A percentile compares a stretch with the other conserved stretches of the same genome.
These are phyloP conservation scores for Sinosuthora webbiana DNA, from an alignment of 2,113 vertebrate species.

Conservation along the genomic window DNA sequence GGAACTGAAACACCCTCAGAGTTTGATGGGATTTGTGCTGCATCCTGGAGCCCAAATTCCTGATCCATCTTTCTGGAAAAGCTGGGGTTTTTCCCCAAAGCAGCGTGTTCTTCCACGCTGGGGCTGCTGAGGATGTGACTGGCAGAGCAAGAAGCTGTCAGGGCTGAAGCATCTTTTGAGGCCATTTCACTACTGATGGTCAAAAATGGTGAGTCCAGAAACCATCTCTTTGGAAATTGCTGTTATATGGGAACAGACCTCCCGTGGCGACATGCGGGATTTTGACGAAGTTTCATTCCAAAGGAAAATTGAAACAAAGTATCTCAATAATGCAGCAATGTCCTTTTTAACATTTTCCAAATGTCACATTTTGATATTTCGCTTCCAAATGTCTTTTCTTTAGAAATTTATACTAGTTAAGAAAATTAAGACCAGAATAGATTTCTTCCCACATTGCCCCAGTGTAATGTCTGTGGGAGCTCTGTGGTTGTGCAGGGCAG, in stretches of 20 bases:
- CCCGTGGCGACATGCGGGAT: fast-evolving
- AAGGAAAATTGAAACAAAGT: constrained; percentile 23
- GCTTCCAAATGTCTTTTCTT: constrained; percentile 19
- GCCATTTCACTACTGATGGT: fast-evolving
- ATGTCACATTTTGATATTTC: constrained; percentile 53
- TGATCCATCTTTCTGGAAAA: neutral
- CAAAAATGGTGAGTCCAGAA: fast-evolving
- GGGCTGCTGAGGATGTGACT: neutral
- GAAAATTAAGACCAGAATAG: neutral
- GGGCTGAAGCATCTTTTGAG: neutral
- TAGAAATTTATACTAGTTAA: constrained; percentile 10
- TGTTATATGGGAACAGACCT: neutral
- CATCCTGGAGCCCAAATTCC: neutral
- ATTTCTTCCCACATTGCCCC: neutral
- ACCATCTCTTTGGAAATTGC: neutral
- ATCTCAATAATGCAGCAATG: neutral
- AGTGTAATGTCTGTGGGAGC: neutral
- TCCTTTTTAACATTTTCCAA: constrained; percentile 51
- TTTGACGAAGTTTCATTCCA: neutral
- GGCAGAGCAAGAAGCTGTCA: neutral
- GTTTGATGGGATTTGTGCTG: neutral
- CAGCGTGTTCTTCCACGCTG: fast-evolving
- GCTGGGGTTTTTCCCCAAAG: neutral
- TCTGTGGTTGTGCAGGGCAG: fast-evolving
- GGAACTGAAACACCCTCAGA: neutral